Percentiles rank a stretch among this genome's conserved stretches.
Conservation (phyloP, 2,888 invertebrate species). For the Theodoxus fluviatilis region DNA sequence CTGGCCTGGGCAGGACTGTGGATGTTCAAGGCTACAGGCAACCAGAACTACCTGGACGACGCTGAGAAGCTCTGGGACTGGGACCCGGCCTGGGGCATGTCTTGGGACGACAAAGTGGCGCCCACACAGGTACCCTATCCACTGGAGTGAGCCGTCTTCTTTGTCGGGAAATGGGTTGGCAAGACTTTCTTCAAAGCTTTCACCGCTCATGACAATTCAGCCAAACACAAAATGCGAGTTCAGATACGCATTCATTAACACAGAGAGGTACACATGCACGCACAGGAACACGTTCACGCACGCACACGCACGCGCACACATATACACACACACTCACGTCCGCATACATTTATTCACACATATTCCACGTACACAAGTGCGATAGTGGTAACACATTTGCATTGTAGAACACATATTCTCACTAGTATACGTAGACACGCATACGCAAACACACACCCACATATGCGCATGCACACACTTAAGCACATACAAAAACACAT, state of each 20-base stretch:
- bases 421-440: neutral
- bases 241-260: too few species aligned
- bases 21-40: conserved; percentile 49
- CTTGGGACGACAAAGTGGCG: conserved; percentile 50
- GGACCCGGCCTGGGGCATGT: conserved; percentile 43
- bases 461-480: neutral
- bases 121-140: conserved; percentile 26
- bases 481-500: conserved; percentile 13
- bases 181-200: too few species aligned
- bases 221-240: too few species aligned
- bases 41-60: conserved; percentile 40
- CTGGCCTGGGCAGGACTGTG: conserved; percentile 52
- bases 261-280: too few species aligned
- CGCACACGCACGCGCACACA: too few species aligned
- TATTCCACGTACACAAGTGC: too few species aligned
- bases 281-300: too few species aligned
- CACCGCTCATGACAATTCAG: too few species aligned
- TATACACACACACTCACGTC: too few species aligned
- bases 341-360: too few species aligned
- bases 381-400: neutral
- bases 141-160: too few species aligned
- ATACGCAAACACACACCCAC: conserved; percentile 13
- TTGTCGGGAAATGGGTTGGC: too few species aligned
- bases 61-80: conserved; percentile 39
- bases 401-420: neutral